These are phyloP conservation scores for Kryptolebias ocellatus DNA, from an alignment of 2,797 vertebrate genomes.

Conservation along the genomic window DNA sequence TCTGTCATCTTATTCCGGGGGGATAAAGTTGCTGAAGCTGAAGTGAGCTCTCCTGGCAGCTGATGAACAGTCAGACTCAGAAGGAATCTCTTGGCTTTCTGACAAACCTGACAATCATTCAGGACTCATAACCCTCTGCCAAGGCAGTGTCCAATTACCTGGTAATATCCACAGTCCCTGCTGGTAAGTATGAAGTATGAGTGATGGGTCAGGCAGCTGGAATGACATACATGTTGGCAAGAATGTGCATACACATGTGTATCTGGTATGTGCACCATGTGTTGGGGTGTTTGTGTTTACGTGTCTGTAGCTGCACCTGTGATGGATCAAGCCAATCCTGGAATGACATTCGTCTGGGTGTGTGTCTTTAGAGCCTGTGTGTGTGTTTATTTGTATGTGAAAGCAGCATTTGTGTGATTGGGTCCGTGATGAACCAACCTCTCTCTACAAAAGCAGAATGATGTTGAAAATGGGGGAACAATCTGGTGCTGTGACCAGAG, in stretches of 20 bases:
- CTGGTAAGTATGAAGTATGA: slow-evolving; percentile 32
- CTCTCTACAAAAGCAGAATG: slow-evolving; percentile 65
- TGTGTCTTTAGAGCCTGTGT: slow-evolving; percentile 26
- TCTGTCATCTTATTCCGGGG: neutral
- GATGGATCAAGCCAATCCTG: slow-evolving; percentile 70
- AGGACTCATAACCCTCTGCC: slow-evolving; percentile 36
- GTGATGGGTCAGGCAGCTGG: slow-evolving; percentile 46
- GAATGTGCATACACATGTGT: slow-evolving; percentile 19
- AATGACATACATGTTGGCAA: slow-evolving; percentile 52
- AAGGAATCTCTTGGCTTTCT: slow-evolving; percentile 31
- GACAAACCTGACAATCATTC: slow-evolving; percentile 53
- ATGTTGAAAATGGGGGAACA: slow-evolving; percentile 63
- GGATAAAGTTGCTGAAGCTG: slow-evolving; percentile 6
- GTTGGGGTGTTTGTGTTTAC: slow-evolving; percentile 37
- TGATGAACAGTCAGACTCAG: slow-evolving; percentile 25
- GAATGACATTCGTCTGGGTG: slow-evolving; percentile 67
- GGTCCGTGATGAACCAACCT: slow-evolving; percentile 69
- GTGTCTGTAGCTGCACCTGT: slow-evolving; percentile 54
- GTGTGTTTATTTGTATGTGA: slow-evolving; percentile 26
- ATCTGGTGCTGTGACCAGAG: slow-evolving; percentile 51
- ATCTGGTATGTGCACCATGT: slow-evolving; percentile 33
- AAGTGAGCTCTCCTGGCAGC: slow-evolving; percentile 6
- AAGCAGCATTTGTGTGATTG: slow-evolving; percentile 19
- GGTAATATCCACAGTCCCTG: slow-evolving; percentile 29
- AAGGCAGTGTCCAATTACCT: slow-evolving; percentile 49